Percentiles rank a stretch among this genome's conserved stretches.
Conservation (phyloP, 2,113 vertebrate species). For the Pomatorhinus ruficollis region DNA sequence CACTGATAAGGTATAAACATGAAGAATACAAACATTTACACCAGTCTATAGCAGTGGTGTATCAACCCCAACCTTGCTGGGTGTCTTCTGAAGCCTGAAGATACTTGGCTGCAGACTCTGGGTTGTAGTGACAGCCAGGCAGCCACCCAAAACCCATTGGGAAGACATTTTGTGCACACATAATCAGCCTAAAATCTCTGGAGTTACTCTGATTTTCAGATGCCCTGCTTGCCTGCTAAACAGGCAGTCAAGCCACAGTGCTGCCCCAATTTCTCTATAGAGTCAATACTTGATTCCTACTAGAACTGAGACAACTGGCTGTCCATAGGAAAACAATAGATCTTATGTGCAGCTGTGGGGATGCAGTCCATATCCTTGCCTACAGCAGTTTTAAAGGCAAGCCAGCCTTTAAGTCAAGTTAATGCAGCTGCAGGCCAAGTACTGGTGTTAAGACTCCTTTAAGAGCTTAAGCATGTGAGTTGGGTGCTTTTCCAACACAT, state of each 20-base stretch:
- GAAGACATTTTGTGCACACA: neutral
- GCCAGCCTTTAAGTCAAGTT: neutral
- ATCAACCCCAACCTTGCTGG: neutral
- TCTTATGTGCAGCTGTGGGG: neutral
- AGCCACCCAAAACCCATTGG: neutral
- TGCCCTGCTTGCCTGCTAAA: neutral
- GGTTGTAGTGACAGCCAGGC: neutral
- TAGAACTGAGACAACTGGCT: neutral
- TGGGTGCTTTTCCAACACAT: slow-evolving; percentile 25
- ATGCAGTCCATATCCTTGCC: neutral
- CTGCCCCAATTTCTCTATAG: neutral
- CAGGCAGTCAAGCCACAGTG: neutral
- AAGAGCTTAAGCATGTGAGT: neutral
- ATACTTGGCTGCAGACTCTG: neutral
- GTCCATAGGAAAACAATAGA: neutral
- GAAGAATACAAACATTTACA: neutral
- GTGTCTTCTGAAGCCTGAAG: neutral
- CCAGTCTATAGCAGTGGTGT: neutral
- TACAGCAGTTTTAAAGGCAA: neutral
- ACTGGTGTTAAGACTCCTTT: neutral
- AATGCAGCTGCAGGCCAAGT: neutral
- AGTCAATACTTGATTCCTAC: neutral
- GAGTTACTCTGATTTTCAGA: neutral
- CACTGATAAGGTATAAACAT: neutral
- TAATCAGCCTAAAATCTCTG: neutral